Evolutionary conservation across 2,888 invertebrate species (phyloP), one percentile per base, ranked within the genome.

Genomic region (Caenorhabditis zanzibari): DNA sequence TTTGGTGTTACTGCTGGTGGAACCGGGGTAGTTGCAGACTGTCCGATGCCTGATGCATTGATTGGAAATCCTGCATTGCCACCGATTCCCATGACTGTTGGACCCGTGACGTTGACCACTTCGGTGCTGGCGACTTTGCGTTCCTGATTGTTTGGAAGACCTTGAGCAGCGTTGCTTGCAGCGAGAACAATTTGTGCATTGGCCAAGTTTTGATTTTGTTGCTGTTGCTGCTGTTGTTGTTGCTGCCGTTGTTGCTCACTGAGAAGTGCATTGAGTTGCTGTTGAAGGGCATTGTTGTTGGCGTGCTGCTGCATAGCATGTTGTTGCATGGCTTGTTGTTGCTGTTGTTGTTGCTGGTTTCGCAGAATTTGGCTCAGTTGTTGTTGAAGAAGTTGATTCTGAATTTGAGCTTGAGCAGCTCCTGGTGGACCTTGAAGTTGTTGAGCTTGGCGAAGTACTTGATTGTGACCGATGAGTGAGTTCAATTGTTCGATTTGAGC

Each of bases 271-370:
- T 72, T 61, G 24, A 76, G n/a, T n/a, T 71, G 76, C 32, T 82
- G 83, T 35, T 74, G 81, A 14, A 74, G 56, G 16, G 54, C 69
- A 49, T 24, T 49, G 16, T 68, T 61, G 12, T 47, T 76, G 14
- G 56, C 47, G 38, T 85, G 85, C 22, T 80, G 74, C 26, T 74
- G 81, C 16, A 74, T 24, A n/a, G n/a, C n/a, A 22, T 84, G 85
- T 35, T 58, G 71, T 38, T 84, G 83, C 12, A 58, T n/a, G n/a
- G 38, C 66, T 22, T 63, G 72, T 41, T 74, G 61, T 52, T 73
- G 82, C 35, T 75, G 73, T 32, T 84, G 84, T 14, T 81, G 80
- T 47, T 71, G 61, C 47, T 76, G 77, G 7, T 24, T 28, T 7
- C 54, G 52, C 26, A 73, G 44, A 19, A 81, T 44, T 16, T 63